Evolutionary conservation across 35 echinoderm and acorn worm species (phyloP), one percentile per base, ranked within the genome.

Genomic region (Acanthaster planci): DNA sequence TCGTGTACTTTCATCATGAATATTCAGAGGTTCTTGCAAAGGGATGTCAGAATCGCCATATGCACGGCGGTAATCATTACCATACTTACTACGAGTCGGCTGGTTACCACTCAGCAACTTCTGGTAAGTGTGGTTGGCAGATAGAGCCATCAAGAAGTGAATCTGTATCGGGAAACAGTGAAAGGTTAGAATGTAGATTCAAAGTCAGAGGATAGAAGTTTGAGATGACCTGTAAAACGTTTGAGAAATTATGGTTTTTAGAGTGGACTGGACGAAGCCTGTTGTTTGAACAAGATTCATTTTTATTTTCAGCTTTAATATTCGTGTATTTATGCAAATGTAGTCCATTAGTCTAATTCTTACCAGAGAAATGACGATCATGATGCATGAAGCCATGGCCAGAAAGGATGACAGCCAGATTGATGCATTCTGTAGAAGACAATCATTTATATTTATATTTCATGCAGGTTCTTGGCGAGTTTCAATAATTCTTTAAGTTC

Each of bases 91-190:
- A 38, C 84, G 86, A 76, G 82, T 60, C 14, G 93, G 93, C 52
- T 90, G 42, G 82, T 91, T 76, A 80, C 80, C 90, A 39, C 87
- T 85, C 78, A 95, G 90, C 76, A 95, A 60, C 58, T 86, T 88
- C 78, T 85, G 89, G 84, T 95, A 95, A 36, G 93, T 95, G 84
- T 95, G 93, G 80, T 95, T 95, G 67, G 93, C 93, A 39, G 93
- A 89, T 38, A 95, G 78, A 21, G 93, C 89, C 93, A 95, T 95
- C 77, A 95, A 77, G 80, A 95, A 95, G 55, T 95, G 93, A 77
- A 95, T 91, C 93, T 95, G 68, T 2, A 56, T 1, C 58, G 76
- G 19, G 59, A 8, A 56, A 86, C 3, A 67, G n/a, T 27, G 4
- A 67, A 67, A 57, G n/a, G 12, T n/a, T n/a, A n/a, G n/a, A n/a